Evolutionary conservation across 2,797 vertebrate genomes (phyloP).

Genomic region (Malurus leucopterus): DNA sequence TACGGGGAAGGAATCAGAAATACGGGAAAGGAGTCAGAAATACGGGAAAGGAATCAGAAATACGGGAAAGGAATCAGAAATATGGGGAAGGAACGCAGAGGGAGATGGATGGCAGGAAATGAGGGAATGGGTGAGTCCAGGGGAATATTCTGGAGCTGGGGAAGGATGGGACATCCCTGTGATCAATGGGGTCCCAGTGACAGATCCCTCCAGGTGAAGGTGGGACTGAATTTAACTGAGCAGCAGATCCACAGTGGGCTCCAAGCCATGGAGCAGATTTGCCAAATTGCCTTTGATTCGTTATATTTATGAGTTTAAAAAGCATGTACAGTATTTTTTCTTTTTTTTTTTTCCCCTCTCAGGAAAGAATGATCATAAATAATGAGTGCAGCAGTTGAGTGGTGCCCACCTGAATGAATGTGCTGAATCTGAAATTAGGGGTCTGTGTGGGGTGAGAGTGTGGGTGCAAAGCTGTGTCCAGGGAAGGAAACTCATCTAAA

Average conservation of each 20-base stretch:
- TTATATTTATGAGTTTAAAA: slow-evolving; percentile 61
- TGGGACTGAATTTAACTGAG: neutral
- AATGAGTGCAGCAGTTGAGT: neutral
- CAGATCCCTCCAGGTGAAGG: neutral
- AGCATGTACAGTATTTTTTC: slow-evolving; percentile 23
- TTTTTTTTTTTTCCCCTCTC: neutral
- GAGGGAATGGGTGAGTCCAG: neutral
- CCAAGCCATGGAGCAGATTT: slow-evolving; percentile 1
- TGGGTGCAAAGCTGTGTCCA: neutral
- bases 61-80: neutral
- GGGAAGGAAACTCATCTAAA: neutral
- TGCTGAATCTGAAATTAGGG: neutral
- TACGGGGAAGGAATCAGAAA: too few relatives aligned
- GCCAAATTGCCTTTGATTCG: slow-evolving; percentile 52
- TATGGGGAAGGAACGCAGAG: neutral
- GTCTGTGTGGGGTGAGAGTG: too few relatives aligned
- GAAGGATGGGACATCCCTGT: neutral
- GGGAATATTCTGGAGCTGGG: neutral
- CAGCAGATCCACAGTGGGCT: neutral
- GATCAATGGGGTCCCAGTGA: neutral
- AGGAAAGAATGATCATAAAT: slow-evolving; percentile 26
- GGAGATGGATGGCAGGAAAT: slow-evolving; percentile 4
- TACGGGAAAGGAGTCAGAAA: too few relatives aligned
- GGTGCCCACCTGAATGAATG: neutral
- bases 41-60: neutral